Evolutionary conservation across 2,113 vertebrate genomes (phyloP).

Genomic region (Bombycilla garrulus): DNA sequence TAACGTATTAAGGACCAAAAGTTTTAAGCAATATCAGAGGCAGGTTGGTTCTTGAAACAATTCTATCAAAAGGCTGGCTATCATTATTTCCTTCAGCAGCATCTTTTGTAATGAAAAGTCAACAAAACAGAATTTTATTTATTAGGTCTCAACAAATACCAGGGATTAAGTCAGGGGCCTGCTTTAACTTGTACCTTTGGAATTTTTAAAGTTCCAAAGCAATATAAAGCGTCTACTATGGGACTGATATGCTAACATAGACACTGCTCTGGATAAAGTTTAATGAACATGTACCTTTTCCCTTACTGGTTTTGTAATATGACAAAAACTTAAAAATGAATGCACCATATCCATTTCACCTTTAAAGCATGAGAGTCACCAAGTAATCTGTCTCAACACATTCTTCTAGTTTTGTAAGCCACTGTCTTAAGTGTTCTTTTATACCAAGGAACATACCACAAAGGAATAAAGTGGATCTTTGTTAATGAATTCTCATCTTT

Average conservation of each 20-base stretch:
- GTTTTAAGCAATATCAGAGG: background rate
- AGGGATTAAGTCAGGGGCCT: background rate
- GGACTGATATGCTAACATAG: background rate
- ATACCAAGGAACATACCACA: background rate
- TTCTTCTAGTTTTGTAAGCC: background rate
- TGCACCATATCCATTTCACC: background rate
- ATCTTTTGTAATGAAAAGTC: background rate
- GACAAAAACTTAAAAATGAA: background rate
- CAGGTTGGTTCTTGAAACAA: conserved; percentile 49
- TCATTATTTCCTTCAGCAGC: background rate
- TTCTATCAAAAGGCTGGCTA: background rate
- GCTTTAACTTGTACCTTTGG: conserved; percentile 31
- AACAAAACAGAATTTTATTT: conserved; percentile 35
- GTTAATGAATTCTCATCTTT: background rate
- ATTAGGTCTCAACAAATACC: background rate
- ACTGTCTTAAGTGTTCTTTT: background rate
- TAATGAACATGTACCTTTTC: background rate
- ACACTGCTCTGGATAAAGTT: background rate
- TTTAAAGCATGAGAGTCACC: background rate
- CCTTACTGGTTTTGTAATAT: background rate
- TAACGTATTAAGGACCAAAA: background rate
- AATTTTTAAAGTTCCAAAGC: background rate
- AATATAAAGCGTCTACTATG: background rate
- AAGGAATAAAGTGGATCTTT: background rate
- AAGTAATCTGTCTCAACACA: background rate